Evolutionary conservation across 2,797 vertebrate species (phyloP).

Genomic region (Acipenser transmontanus): DNA sequence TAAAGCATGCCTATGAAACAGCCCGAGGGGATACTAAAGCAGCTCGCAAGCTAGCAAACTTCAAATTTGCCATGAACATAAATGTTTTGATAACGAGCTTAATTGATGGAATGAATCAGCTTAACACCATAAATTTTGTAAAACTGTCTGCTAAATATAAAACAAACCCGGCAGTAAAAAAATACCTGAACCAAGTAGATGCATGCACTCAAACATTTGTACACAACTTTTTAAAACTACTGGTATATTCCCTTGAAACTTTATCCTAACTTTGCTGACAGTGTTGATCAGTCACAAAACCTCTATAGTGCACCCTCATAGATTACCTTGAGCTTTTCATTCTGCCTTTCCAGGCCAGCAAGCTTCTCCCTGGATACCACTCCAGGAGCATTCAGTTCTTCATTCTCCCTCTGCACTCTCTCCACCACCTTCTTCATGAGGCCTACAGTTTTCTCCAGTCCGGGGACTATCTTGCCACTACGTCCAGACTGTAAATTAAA

Average conservation of each 20-base stretch:
- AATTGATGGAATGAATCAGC: constrained; percentile 7
- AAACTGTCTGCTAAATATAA: background rate
- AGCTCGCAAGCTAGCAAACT: background rate
- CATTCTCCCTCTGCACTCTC: constrained; percentile 85
- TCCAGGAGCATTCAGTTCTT: constrained; percentile 63
- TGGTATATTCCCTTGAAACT: background rate
- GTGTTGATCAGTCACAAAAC: no score
- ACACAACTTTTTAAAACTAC: background rate
- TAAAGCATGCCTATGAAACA: constrained; percentile 3
- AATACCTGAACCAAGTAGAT: no score
- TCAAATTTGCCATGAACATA: background rate
- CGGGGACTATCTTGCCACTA: constrained; percentile 83
- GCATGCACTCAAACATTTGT: background rate
- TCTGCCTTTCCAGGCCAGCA: constrained; percentile 63
- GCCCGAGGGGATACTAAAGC: background rate
- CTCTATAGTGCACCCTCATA: no score
- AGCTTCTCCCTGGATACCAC: constrained; percentile 63
- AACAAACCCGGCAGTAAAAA: background rate
- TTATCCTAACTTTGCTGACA: no score
- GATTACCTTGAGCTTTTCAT: constrained; percentile 75
- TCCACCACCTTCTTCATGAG: constrained; percentile 96
- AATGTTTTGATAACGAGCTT: constrained; percentile 7
- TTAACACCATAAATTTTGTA: background rate
- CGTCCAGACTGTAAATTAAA: constrained; percentile 62
- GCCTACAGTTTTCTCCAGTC: constrained; percentile 89